Evolutionary conservation across 2,113 vertebrate species (phyloP), one percentile per base, ranked within the genome.

Genomic region (Gnathonemus echidnorhynchus): DNA sequence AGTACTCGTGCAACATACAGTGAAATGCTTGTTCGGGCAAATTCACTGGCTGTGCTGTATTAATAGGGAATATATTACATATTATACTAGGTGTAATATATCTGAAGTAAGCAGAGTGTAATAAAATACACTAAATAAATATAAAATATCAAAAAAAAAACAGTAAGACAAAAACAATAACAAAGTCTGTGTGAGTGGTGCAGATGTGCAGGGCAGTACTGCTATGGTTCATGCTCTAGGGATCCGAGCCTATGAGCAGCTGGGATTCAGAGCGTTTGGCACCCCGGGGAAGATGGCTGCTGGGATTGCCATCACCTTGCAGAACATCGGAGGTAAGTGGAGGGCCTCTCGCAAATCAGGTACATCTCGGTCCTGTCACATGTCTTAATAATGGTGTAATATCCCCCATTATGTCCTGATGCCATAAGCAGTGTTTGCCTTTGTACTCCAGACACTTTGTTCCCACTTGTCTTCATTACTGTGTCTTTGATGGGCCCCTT

Each of bases 201-300:
- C n/a, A 66, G n/a, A 66, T 46, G 5, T 88, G 83, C 90, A 39
- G 11, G n/a, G 24, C 35, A 88, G 27, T 31, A 45, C 86, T 3
- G 77, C 48, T 84, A 2, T 7, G 58, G 8, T 91, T 88, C 92
- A 89, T 88, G 66, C 13, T 58, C 70, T 92, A 96, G 96, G 96
- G 91, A 96, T 96, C 80, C 95, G 96, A 91, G 98, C 98, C n/a
- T 99, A 99, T 0, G 98, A 99, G 93, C 97, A 98, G 95, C 94
- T 99, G 87, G 98, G 98, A 86, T 97, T 95, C 93, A 96, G 97
- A 87, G 98, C 98, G 85, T 99, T 99, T 0, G 98, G 98, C 90
- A 98, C 97, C 0, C 97, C 98, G 0, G 98, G 98, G 6, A 99
- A 99, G 94, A 93, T 99, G 95, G 98, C 96, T 0, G 98, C 97